Evolutionary conservation across 2,797 vertebrate species (phyloP).

Genomic region (Neoniphon sammara): DNA sequence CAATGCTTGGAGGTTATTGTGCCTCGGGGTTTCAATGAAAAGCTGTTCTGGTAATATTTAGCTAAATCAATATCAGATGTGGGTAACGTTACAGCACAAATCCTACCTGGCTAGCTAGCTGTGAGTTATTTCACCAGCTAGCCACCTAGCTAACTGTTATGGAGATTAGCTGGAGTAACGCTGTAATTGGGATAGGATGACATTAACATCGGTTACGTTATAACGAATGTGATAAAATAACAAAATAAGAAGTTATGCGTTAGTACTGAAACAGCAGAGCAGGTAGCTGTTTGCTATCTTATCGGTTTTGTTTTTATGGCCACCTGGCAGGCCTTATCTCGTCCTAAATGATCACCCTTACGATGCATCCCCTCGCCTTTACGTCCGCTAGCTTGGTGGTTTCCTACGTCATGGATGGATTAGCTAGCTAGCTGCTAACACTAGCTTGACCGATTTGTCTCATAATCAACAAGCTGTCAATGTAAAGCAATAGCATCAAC

Average conservation of each 20-base stretch:
- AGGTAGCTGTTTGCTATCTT: neutral
- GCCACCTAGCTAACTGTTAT: neutral
- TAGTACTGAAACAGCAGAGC: neutral
- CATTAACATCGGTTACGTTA: too few relatives aligned
- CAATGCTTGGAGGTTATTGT: slow-evolving; percentile 1
- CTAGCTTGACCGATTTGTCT: slow-evolving; percentile 14
- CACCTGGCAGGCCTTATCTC: slow-evolving; percentile 16
- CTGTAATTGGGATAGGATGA: neutral
- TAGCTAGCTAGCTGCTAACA: slow-evolving; percentile 64
- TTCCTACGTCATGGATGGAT: slow-evolving; percentile 75
- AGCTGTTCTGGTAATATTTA: neutral
- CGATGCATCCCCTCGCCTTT: slow-evolving; percentile 53
- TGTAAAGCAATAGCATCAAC: neutral
- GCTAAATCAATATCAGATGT: too few relatives aligned
- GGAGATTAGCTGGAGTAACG: neutral
- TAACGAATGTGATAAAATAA: slow-evolving; percentile 6
- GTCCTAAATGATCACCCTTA: slow-evolving; percentile 37
- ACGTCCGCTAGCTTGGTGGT: slow-evolving; percentile 37
- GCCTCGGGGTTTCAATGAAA: neutral
- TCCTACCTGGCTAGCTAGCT: neutral
- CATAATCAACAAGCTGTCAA: neutral
- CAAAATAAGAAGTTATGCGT: neutral
- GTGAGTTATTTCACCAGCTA: neutral
- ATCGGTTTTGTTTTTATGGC: neutral
- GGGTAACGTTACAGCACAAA: neutral